Base-by-base conservation (phyloP, 64 coral and sea anemone genomes). In the Stylophora pistillata region DNA sequence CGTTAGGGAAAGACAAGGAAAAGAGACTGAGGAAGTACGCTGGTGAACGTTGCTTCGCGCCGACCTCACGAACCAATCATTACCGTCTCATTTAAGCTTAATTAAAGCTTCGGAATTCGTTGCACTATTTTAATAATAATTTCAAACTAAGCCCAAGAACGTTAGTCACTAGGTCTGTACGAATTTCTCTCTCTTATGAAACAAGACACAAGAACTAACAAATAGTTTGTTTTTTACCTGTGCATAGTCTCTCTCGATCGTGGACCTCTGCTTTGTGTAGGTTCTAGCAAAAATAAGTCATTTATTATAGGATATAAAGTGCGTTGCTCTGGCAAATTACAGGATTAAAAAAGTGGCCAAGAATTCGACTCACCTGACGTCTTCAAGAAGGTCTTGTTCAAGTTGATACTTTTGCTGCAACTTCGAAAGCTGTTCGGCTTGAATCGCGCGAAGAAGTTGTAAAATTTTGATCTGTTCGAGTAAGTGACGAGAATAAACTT, bases 321-420 rank as follows among this genome's bases (percentile, higher is more conserved):
- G 21, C 23, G 26, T 56, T 30, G 13, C n/a, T 79, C n/a, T 60
- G 29, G 16, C 5, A n/a, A 68, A 76, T 75, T n/a, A 53, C n/a
- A 21, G 30, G 31, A 52, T 29, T 20, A 52, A 25, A 29, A 15
- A 27, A 23, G 33, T 16, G 53, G 55, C 47, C 53, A 13, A 47
- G 27, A 37, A 87, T 60, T 11, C 69, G 11, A 14, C 91, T 47
- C 69, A 96, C 95, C 95, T 92, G 60, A 96, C 89, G 56, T 96
- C 95, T 75, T 96, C 95, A 23, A 96, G 86, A 4, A 96, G 85
- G 56, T 96, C 95, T 78, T 96, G 95, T 57, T 96, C 95, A 33
- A 93, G 89, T 30, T 96, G 95, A 75, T 90, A 93, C 37, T 96
- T 96, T 56, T 93, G 95, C 71, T 96, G 95, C 23, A 96, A 77